These are phyloP conservation scores for Callinectes sapidus DNA, from an alignment of 2,888 invertebrate species.

Conservation along the genomic window DNA sequence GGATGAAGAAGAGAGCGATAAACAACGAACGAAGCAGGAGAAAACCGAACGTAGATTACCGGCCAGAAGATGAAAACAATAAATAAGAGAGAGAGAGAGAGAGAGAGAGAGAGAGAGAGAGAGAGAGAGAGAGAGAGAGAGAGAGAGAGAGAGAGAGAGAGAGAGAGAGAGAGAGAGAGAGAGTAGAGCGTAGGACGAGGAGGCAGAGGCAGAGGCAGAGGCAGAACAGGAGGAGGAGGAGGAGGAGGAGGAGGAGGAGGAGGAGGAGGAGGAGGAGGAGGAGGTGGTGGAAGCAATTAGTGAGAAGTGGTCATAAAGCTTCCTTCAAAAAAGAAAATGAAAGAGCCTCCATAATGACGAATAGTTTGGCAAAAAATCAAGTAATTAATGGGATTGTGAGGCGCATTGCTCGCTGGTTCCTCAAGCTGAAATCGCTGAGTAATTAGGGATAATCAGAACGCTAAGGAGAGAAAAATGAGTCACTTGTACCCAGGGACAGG, in stretches of 20 bases:
- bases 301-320: slow-evolving; percentile 40
- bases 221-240: neutral
- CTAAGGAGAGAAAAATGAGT: slow-evolving; percentile 46
- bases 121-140: neutral
- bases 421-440: slow-evolving; percentile 48
- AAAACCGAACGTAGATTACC: neutral
- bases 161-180: neutral
- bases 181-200: neutral
- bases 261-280: slow-evolving; percentile 23
- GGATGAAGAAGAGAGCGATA: neutral
- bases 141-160: neutral
- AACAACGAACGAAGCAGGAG: neutral
- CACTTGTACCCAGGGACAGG: slow-evolving; percentile 12
- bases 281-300: slow-evolving; percentile 37
- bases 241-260: neutral
- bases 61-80: neutral
- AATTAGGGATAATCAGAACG: slow-evolving; percentile 55
- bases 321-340: slow-evolving; percentile 30
- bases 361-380: slow-evolving; percentile 44
- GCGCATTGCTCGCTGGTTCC: slow-evolving; percentile 49
- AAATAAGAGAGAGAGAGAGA: neutral
- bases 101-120: neutral
- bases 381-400: slow-evolving; percentile 51
- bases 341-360: slow-evolving; percentile 49
- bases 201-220: neutral